A percentile compares a stretch with the other conserved stretches of the same genome.
Evolutionary conservation across 2,888 invertebrate species (phyloP).

Genomic region (Tortrix viridana): DNA sequence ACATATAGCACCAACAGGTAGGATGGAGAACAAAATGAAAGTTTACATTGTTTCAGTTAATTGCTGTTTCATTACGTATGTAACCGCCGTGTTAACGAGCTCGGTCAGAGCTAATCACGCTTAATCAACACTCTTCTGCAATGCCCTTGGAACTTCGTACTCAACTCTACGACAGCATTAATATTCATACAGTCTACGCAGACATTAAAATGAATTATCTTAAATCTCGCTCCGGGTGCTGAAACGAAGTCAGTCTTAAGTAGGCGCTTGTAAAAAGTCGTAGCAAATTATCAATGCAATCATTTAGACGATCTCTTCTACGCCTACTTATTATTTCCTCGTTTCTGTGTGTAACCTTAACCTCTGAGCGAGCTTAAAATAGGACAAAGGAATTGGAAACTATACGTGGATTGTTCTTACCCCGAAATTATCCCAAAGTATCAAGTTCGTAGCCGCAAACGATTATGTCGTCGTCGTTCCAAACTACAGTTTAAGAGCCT

Average conservation of each 20-base stretch:
- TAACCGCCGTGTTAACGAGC: conserved; percentile 39
- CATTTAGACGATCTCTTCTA: conserved; percentile 40
- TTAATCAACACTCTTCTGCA: conserved; percentile 63
- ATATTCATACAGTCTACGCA: conserved; percentile 38
- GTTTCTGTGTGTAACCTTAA: conserved; percentile 31
- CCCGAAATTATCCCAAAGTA: conserved; percentile 31
- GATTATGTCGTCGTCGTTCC: conserved; percentile 28
- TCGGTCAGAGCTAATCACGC: conserved; percentile 54
- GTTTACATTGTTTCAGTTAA: conserved; percentile 44
- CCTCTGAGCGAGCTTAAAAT: conserved; percentile 1
- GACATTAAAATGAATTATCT: conserved; percentile 45
- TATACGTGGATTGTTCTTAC: conserved; percentile 27
- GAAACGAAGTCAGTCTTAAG: conserved; percentile 31
- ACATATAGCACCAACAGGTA: not conserved
- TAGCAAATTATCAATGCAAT: conserved; percentile 43
- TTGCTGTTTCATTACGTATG: conserved; percentile 49
- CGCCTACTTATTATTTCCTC: conserved; percentile 31
- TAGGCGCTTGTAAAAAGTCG: conserved; percentile 38
- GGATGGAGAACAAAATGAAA: conserved; percentile 12
- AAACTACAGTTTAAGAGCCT: conserved; percentile 29
- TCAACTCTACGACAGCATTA: conserved; percentile 53
- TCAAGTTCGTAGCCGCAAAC: conserved; percentile 30
- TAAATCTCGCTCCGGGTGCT: conserved; percentile 46
- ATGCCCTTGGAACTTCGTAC: conserved; percentile 63
- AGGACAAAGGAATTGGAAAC: too few species aligned